Evolutionary conservation across 1,140 invertebrate species (phyloP).

Genomic region (Dreissena rostriformis): DNA sequence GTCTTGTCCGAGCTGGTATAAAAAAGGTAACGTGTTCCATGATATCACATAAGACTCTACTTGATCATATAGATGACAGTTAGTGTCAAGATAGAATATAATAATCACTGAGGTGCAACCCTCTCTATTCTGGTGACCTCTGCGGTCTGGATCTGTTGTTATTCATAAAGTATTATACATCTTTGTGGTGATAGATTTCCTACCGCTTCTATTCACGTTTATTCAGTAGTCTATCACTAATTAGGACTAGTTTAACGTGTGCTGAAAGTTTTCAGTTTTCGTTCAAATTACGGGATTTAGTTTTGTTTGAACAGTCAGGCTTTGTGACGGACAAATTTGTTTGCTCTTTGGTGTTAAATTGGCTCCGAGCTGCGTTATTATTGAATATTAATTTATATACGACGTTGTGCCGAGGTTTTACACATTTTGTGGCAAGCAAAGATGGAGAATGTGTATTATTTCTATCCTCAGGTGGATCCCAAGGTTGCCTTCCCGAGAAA

Average conservation of each 20-base stretch:
- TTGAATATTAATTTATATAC: slow-evolving; percentile 37
- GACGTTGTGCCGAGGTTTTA: slow-evolving; percentile 14
- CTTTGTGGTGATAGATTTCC: slow-evolving; percentile 51
- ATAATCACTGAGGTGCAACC: slow-evolving; percentile 47
- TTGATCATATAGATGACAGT: slow-evolving; percentile 48
- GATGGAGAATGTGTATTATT: slow-evolving; percentile 66
- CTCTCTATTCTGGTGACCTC: slow-evolving; percentile 39
- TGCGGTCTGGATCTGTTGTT: slow-evolving; percentile 4
- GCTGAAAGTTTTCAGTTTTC: not conserved
- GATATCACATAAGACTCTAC: slow-evolving; percentile 25
- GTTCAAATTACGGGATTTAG: slow-evolving; percentile 29
- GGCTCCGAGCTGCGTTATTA: slow-evolving; percentile 38
- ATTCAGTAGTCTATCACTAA: slow-evolving; percentile 41
- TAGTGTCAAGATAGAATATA: slow-evolving; percentile 37
- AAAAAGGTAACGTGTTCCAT: slow-evolving; percentile 2
- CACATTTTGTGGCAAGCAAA: not conserved
- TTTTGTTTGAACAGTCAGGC: slow-evolving; percentile 42
- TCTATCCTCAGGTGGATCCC: slow-evolving; percentile 96
- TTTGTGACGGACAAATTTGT: slow-evolving; percentile 45
- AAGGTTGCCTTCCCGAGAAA: slow-evolving; percentile 99
- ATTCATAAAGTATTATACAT: slow-evolving; percentile 41
- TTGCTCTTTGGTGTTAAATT: slow-evolving; percentile 48
- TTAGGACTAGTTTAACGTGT: slow-evolving; percentile 20
- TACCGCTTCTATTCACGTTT: slow-evolving; percentile 6
- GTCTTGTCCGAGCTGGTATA: slow-evolving; percentile 46